These are phyloP conservation scores for Drosophila meridiana DNA, from an alignment of 2,888 invertebrate genomes.

Conservation along the genomic window DNA sequence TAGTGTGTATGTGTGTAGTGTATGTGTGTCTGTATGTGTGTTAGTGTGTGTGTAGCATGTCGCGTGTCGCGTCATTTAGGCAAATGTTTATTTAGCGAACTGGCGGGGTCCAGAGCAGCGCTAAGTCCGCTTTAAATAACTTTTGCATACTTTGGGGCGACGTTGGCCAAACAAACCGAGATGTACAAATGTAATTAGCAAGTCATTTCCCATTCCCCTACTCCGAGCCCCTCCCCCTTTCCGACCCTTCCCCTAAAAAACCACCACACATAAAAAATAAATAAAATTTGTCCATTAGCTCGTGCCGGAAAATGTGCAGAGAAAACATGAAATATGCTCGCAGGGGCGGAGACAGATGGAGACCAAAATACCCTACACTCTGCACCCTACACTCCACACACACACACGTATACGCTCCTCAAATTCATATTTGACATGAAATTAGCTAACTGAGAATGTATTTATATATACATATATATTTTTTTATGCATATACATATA, in stretches of 20 bases:
- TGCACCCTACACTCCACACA: neutral
- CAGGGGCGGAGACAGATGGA: neutral
- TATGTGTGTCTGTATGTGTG: neutral
- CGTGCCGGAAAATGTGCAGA: conserved; percentile 20
- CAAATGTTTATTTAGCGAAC: conserved; percentile 49
- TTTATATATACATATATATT: neutral
- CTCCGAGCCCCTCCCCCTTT: neutral
- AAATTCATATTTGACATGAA: conserved; percentile 10
- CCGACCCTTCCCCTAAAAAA: neutral
- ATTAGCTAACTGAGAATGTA: neutral
- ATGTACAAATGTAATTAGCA: conserved; percentile 66
- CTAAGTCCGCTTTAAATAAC: conserved; percentile 62
- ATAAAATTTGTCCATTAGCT: conserved; percentile 37
- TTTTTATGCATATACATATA: neutral
- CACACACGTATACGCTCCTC: neutral
- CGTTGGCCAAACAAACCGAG: conserved; percentile 40
- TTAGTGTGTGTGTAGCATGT: conserved; percentile 38
- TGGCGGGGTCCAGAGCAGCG: conserved; percentile 13
- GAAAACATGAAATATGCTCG: conserved; percentile 34
- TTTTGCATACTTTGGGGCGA: conserved; percentile 55
- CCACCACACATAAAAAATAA: conserved; percentile 4
- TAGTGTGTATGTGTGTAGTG: conserved; percentile 22
- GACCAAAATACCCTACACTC: neutral
- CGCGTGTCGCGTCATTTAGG: conserved; percentile 51
- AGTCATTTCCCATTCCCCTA: conserved; percentile 33